Conservation (phyloP, 2,797 vertebrate genomes). For the Sebastes diaconus region DNA sequence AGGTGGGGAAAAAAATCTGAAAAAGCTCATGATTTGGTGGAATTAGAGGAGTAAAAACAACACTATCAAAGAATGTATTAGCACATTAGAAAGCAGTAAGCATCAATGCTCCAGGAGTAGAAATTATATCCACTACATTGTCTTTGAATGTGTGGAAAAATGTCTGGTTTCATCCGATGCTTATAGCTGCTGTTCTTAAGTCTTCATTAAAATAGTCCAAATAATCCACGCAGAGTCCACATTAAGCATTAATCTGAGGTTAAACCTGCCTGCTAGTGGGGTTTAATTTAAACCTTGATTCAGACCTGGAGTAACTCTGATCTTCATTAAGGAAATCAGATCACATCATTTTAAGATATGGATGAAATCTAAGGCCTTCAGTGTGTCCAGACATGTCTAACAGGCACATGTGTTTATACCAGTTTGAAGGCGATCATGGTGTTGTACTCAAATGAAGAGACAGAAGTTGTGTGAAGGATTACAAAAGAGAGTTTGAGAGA, state of each 20-base stretch:
- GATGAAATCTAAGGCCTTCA: not conserved
- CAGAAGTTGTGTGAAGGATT: not conserved
- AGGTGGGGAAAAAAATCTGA: not conserved
- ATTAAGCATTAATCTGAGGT: not conserved
- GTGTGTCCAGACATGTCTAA: not conserved
- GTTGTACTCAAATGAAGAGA: not conserved
- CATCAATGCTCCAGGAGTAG: not conserved
- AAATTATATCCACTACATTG: not conserved
- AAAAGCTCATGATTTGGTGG: not conserved
- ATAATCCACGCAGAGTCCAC: not conserved
- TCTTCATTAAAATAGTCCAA: conserved; percentile 7
- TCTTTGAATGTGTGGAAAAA: not conserved
- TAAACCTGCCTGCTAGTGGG: not conserved
- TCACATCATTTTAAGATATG: not conserved
- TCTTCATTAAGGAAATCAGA: not conserved
- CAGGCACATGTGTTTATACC: too few species aligned
- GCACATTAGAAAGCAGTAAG: not conserved
- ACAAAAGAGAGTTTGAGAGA: not conserved
- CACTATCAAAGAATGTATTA: not conserved
- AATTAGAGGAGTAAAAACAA: not conserved
- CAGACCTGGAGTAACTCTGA: not conserved
- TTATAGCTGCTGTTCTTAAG: not conserved
- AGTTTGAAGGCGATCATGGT: not conserved
- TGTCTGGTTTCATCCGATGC: not conserved
- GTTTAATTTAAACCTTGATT: not conserved